These are phyloP conservation scores for Sakesphorus luctuosus DNA, from an alignment of 2,113 vertebrate species.

Conservation along the genomic window DNA sequence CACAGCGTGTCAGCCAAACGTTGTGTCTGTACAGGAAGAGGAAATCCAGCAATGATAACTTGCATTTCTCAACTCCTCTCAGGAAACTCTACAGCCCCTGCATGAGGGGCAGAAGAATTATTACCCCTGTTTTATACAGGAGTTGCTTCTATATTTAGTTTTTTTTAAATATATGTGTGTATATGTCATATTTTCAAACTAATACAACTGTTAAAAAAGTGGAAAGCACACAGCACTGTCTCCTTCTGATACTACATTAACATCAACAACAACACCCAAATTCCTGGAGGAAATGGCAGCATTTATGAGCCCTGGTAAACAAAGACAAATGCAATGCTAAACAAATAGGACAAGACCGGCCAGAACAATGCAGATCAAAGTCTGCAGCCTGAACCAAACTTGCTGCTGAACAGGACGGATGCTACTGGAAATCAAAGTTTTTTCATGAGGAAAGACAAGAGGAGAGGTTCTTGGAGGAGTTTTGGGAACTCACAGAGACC, in stretches of 20 bases:
- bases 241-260: background rate
- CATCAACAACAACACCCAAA: background rate
- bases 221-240: background rate
- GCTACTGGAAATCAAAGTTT: background rate
- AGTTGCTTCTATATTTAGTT: background rate
- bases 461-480: background rate
- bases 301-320: slow-evolving; percentile 17
- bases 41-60: slow-evolving; percentile 49
- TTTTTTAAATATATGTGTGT: background rate
- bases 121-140: background rate
- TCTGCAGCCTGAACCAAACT: background rate
- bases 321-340: slow-evolving; percentile 19
- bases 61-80: slow-evolving; percentile 29
- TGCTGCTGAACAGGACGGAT: background rate
- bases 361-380: slow-evolving; percentile 24
- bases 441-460: background rate
- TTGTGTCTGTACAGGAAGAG: slow-evolving; percentile 8
- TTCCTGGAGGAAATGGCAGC: slow-evolving; percentile 17
- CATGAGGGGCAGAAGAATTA: background rate
- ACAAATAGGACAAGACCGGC: background rate
- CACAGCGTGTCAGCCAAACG: background rate
- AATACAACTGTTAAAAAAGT: background rate
- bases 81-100: background rate
- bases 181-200: background rate
- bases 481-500: background rate